Evolutionary conservation across 2,113 vertebrate genomes (phyloP), one percentile per base, ranked within the genome.

Genomic region (Etheostoma cragini): DNA sequence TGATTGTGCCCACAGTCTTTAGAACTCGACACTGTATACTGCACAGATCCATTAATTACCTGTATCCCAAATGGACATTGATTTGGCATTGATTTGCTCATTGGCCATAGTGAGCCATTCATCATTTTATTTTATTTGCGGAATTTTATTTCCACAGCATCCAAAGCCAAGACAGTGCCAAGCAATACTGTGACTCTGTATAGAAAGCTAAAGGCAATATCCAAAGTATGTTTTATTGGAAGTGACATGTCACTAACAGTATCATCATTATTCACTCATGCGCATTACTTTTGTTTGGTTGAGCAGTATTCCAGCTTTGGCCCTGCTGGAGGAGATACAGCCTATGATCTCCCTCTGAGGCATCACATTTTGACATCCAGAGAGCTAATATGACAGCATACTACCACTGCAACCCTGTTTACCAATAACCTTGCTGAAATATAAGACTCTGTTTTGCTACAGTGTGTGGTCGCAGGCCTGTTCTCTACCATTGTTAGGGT

Each of bases 241-340:
- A 81, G 82, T 84, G 91, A 90, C 89, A 85, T 85, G 76, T 87
- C 71, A 6, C 87, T 77, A 88, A 91, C 83, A 88, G 72, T 84
- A 85, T 90, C 85, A 84, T 83, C 84, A 87, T 88, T 91, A 90
- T 88, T 88, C 85, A 76, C 80, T 87, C 71, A 54, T 84, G 85
- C 53, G 12, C 42, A 70, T 94, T 90, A 88, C 76, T 89, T 89
- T 86, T 90, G 86, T 91, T 88, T 90, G 88, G 86, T 78, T 87
- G 91, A 89, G 70, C 86, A 87, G 78, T 21, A 66, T 78, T 90
- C 80, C 65, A 52, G 80, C 69, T 68, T 67, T 77, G 73, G 88
- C 78, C 13, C 47, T 53, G 68, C 89, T 85, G 81, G 65, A 83
- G 82, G 84, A 82, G 68, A 84, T 82, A 38, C 68, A 77, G 82